Base-by-base conservation (phyloP, 2,888 invertebrate species). In the Rhagophthalmus giganteus region DNA sequence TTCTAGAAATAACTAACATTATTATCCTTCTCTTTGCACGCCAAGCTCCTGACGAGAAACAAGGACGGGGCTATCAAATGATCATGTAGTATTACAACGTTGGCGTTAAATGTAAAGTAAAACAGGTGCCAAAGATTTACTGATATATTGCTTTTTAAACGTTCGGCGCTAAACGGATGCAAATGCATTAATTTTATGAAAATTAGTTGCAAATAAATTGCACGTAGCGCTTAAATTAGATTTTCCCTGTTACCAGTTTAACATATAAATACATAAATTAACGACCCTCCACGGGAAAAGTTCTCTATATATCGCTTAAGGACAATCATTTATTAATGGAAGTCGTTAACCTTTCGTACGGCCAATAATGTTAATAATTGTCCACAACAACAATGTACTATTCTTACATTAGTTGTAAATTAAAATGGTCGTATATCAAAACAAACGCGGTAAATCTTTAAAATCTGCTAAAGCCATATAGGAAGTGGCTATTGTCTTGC, bases 101-200 rank as follows among this genome's bases (percentile, higher is more conserved):
- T 6, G 12, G 30, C 31, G 25, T 37, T 48, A 33, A 27, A 47
- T 34, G 16, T 41, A 28, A 38, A 39, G 20, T 38, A 28, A 24
- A 34, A 33, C 41, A 45, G 28, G 41, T 39, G 44, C 34, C 38
- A 32, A 11, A 34, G 51, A 52, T 38, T 15, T 26, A 16, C 37
- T 33, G 53, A 53, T 53, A 53, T 42, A 42, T 47, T 38, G 20
- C 11, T 37, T 53, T 53, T 47, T 47, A 47, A 38, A 35, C 35
- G 26, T 25, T 31, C 24, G 13, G 14, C 31, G 25, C 27, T 42
- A 47, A 47, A 10, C 9, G 27, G 42, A 53, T 53, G 53, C 33
- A 48, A 53, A 53, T 53, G 47, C 51, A 50, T 50, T 50, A 45
- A 45, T 45, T 45, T 45, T 54, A 54, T 54, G 44, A 48, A 54